Evolutionary conservation across 2,797 vertebrate species (phyloP).

Genomic region (Bucorvus abyssinicus): DNA sequence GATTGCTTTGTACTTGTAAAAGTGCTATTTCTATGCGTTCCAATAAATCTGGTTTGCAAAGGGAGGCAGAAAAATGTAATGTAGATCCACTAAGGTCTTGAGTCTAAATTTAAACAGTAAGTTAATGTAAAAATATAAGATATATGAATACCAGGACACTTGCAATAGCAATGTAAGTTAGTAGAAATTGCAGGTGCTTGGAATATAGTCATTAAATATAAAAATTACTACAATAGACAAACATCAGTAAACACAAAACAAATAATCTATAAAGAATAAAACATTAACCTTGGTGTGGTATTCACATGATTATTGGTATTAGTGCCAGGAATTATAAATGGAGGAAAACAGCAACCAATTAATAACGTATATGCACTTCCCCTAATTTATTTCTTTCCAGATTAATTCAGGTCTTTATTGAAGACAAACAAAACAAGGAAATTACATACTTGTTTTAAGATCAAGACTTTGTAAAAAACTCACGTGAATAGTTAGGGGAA

Average conservation of each 20-base stretch:
- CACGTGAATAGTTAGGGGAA: background rate
- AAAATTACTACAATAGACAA: background rate
- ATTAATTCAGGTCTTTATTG: conserved; percentile 4
- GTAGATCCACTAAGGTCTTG: background rate
- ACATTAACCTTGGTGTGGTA: background rate
- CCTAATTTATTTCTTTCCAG: background rate
- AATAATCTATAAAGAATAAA: background rate
- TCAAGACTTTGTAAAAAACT: background rate
- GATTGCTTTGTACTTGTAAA: background rate
- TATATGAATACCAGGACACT: background rate
- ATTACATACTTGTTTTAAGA: background rate
- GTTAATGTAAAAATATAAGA: background rate
- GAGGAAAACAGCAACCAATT: conserved; percentile 7
- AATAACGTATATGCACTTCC: background rate
- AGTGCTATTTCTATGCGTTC: background rate
- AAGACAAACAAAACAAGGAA: conserved; percentile 32
- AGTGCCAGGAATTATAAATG: background rate
- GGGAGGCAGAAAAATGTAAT: background rate
- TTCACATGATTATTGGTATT: background rate
- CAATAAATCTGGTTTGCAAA: background rate
- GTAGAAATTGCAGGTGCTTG: background rate
- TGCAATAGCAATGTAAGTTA: background rate
- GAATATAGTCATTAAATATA: background rate
- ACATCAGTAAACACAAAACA: background rate
- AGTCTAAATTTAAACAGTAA: background rate